A percentile compares a stretch with the other conserved stretches of the same genome.
These are phyloP conservation scores for Brassicogethes aeneus DNA, from an alignment of 2,888 invertebrate genomes.

Conservation along the genomic window DNA sequence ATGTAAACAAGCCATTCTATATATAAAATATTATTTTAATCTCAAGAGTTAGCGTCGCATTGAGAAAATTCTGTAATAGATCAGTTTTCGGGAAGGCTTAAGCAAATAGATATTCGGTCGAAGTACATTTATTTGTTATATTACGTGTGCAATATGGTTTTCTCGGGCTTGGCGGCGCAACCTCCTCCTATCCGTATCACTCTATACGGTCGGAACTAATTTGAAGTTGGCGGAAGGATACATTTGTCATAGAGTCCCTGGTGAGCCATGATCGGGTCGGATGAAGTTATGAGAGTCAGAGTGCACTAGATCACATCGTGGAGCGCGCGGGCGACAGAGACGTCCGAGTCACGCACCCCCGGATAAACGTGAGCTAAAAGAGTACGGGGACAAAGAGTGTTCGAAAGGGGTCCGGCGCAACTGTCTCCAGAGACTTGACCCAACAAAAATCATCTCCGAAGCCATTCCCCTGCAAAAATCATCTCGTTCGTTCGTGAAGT, in stretches of 20 bases:
- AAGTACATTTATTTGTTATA: conserved; percentile 37
- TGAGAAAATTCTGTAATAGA: too few relatives aligned
- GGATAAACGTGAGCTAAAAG: conserved; percentile 19
- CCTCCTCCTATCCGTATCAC: conserved; percentile 20
- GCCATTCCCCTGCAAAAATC: conserved; percentile 23
- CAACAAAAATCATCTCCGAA: conserved; percentile 27
- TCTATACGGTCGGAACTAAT: conserved; percentile 41
- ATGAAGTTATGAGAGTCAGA: conserved; percentile 44
- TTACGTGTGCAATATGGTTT: conserved; percentile 36
- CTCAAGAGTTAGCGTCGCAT: too few relatives aligned
- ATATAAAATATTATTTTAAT: too few relatives aligned
- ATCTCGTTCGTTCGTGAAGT: conserved; percentile 13
- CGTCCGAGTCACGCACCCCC: conserved; percentile 27
- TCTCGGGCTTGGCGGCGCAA: conserved; percentile 15
- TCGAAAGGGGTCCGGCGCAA: conserved; percentile 20
- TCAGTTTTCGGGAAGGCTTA: too few relatives aligned
- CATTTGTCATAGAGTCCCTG: conserved; percentile 44
- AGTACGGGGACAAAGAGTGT: conserved; percentile 13
- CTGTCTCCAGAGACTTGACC: conserved; percentile 19
- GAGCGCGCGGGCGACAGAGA: conserved; percentile 22
- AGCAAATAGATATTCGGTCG: conserved; percentile 27
- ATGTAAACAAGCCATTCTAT: too few relatives aligned
- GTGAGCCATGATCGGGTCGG: conserved; percentile 44
- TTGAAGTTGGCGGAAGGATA: conserved; percentile 45
- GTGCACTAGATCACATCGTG: conserved; percentile 41